These are phyloP conservation scores for Gnathonemus longibarbis DNA, from an alignment of 2,113 vertebrate species.

Conservation along the genomic window DNA sequence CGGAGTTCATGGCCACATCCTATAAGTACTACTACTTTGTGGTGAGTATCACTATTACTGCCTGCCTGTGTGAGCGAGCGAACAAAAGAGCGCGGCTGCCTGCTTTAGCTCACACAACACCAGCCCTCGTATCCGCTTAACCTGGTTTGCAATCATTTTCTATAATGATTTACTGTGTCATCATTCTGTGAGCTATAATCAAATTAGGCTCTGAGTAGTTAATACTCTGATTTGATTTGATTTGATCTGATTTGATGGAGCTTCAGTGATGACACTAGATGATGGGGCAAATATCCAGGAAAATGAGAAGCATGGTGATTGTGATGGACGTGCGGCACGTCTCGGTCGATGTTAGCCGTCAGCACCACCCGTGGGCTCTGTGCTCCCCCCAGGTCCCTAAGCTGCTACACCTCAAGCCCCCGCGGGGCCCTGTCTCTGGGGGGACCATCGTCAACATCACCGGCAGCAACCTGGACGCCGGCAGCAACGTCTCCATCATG, in stretches of 20 bases:
- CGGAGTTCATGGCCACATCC: slow-evolving; percentile 85
- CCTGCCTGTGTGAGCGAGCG: slow-evolving; percentile 2
- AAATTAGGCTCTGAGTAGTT: neutral
- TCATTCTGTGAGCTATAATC: slow-evolving; percentile 1
- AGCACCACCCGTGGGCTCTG: neutral
- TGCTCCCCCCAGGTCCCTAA: slow-evolving; percentile 67
- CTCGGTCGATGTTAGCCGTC: neutral
- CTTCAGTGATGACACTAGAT: neutral
- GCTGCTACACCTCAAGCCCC: slow-evolving; percentile 75
- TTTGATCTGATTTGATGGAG: neutral
- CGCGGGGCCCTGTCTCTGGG: slow-evolving; percentile 82
- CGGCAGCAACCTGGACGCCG: slow-evolving; percentile 85
- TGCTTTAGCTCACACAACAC: slow-evolving; percentile 5
- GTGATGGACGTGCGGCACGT: neutral
- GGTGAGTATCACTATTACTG: slow-evolving; percentile 67
- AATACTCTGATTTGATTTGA: slow-evolving; percentile 3
- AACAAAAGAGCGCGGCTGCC: neutral
- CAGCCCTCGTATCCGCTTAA: neutral
- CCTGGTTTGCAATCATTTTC: neutral
- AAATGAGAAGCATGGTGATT: too few species aligned
- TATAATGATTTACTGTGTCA: slow-evolving; percentile 24
- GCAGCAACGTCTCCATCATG: slow-evolving; percentile 87
- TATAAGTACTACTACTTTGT: slow-evolving; percentile 94
- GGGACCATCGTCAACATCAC: slow-evolving; percentile 93
- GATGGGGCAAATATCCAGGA: neutral